These are phyloP conservation scores for Mormyrops attenuatus DNA, from an alignment of 2,797 vertebrate genomes.

Conservation along the genomic window DNA sequence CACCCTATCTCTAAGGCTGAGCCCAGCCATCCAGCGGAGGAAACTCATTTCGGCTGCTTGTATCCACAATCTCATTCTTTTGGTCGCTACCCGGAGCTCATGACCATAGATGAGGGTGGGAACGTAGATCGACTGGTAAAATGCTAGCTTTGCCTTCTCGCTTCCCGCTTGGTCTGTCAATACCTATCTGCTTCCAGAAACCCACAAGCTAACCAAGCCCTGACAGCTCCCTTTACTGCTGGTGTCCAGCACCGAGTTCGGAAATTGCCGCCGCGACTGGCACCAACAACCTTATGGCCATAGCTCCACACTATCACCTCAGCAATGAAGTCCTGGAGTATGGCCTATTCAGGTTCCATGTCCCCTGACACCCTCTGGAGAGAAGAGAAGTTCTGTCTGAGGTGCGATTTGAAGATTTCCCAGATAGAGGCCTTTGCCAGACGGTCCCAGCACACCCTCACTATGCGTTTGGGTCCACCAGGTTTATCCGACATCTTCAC, in stretches of 20 bases:
- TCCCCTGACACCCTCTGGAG: neutral
- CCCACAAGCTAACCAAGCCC: neutral
- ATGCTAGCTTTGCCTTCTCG: neutral
- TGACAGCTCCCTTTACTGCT: neutral
- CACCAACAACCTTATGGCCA: neutral
- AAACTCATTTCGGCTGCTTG: neutral
- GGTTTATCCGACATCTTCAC: no score
- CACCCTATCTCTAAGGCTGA: no score
- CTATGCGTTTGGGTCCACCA: no score
- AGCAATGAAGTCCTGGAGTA: neutral
- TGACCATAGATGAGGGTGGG: neutral
- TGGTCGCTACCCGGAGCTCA: no score
- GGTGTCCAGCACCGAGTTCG: neutral
- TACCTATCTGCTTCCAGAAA: neutral
- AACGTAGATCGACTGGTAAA: neutral
- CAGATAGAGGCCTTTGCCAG: no score
- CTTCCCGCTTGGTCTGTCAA: neutral
- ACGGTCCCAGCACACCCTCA: no score
- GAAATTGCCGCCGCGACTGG: neutral
- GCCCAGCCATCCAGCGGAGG: neutral
- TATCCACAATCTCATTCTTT: neutral
- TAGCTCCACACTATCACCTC: neutral
- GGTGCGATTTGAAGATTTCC: no score
- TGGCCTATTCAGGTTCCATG: neutral
- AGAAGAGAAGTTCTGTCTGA: neutral